Percentiles rank a stretch among this genome's conserved stretches.
Evolutionary conservation across 2,888 invertebrate species (phyloP).

Genomic region (Ennomos quercinarius): DNA sequence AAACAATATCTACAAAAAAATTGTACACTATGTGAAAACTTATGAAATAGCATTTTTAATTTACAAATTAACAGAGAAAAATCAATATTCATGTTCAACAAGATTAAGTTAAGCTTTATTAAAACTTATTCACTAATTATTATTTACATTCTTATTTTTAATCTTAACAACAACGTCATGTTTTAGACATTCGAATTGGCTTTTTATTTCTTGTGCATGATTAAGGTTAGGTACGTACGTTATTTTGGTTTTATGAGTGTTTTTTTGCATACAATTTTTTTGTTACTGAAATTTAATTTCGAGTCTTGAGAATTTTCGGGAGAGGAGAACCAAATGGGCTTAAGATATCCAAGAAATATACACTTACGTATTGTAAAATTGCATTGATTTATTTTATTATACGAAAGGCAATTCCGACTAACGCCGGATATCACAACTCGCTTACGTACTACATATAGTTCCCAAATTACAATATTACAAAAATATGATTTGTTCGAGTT

Average conservation of each 20-base stretch:
- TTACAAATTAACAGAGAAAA: constrained; percentile 81
- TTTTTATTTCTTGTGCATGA: constrained; percentile 21
- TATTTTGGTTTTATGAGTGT: too few species aligned
- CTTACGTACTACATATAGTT: constrained; percentile 57
- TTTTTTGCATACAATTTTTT: too few species aligned
- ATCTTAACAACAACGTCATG: constrained; percentile 70
- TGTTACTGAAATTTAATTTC: too few species aligned
- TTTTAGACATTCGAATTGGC: constrained; percentile 55
- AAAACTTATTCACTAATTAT: constrained; percentile 64
- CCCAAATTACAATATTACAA: constrained; percentile 50
- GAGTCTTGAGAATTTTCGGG: neutral
- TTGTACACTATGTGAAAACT: constrained; percentile 85
- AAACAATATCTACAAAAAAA: constrained; percentile 84
- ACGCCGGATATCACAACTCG: constrained; percentile 67
- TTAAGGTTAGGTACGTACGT: too few species aligned
- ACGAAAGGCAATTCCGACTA: constrained; percentile 61
- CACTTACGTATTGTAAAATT: constrained; percentile 47
- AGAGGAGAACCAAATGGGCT: constrained; percentile 4
- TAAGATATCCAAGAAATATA: constrained; percentile 30
- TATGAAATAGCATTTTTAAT: constrained; percentile 76
- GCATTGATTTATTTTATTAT: constrained; percentile 55
- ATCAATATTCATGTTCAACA: constrained; percentile 82
- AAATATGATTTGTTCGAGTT: constrained; percentile 64
- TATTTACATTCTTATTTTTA: constrained; percentile 74
- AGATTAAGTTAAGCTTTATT: constrained; percentile 79